These are phyloP conservation scores for Plodia interpunctella DNA, from an alignment of 1,140 invertebrate species.

Conservation along the genomic window DNA sequence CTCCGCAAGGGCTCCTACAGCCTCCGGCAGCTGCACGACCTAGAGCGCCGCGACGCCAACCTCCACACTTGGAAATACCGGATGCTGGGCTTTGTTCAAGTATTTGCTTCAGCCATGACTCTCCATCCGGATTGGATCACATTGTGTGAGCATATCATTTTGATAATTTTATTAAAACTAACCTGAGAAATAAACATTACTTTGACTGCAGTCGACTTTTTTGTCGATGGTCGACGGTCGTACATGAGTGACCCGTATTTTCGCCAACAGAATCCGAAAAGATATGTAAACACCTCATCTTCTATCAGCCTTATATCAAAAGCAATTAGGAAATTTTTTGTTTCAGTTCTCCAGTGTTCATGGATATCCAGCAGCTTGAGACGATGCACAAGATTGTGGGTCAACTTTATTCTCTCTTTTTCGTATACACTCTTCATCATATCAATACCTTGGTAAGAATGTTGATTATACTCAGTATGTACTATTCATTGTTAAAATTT, in stretches of 20 bases:
- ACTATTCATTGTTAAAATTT: too few species aligned
- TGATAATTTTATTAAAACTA: constrained; percentile 9
- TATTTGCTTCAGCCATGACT: constrained; percentile 73
- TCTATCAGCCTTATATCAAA: too few species aligned
- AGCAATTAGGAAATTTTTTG: constrained; percentile 10
- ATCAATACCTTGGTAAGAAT: constrained; percentile 66
- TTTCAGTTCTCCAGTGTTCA: constrained; percentile 57
- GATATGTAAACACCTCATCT: too few species aligned
- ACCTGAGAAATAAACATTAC: too few species aligned
- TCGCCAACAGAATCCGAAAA: too few species aligned
- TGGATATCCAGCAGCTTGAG: constrained; percentile 64
- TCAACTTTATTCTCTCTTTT: constrained; percentile 62
- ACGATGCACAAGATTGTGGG: constrained; percentile 56
- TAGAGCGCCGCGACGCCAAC: constrained; percentile 61
- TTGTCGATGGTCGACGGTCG: too few species aligned
- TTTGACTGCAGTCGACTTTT: too few species aligned
- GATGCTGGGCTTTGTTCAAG: constrained; percentile 67
- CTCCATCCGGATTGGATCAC: constrained; percentile 74
- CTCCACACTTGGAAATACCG: constrained; percentile 71
- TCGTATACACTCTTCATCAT: constrained; percentile 68
- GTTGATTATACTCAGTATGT: too few species aligned
- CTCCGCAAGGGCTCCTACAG: constrained; percentile 69
- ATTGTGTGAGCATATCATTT: constrained; percentile 66
- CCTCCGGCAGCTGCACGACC: constrained; percentile 52
- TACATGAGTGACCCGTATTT: too few species aligned